Conservation (phyloP, 2,888 invertebrate species). For the Ceriagrion tenellum region DNA sequence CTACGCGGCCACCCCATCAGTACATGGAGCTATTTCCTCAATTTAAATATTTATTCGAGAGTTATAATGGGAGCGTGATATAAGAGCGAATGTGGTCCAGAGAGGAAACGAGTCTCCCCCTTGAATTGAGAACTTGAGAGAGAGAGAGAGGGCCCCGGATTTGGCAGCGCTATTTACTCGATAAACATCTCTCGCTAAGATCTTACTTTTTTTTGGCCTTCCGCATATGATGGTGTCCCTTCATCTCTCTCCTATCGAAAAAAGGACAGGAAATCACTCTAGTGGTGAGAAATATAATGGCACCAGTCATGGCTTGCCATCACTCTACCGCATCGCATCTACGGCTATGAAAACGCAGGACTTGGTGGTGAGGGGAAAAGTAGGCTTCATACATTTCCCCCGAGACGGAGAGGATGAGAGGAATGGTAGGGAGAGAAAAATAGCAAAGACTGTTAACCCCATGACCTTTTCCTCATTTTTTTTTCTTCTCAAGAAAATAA, state of each 20-base stretch:
- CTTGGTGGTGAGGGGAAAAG: background rate
- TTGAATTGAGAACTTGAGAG: background rate
- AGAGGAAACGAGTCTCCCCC: background rate
- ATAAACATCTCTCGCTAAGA: background rate
- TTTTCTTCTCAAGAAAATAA: background rate
- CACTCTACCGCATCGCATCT: background rate
- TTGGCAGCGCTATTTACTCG: background rate
- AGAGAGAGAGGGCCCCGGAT: background rate
- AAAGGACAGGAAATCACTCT: background rate
- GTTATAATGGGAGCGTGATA: background rate
- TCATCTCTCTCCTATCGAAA: background rate
- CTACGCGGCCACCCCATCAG: background rate
- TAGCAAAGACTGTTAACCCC: background rate
- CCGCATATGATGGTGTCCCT: background rate
- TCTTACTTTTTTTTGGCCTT: background rate
- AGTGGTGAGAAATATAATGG: background rate
- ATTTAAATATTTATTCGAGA: constrained; percentile 10
- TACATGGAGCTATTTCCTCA: background rate
- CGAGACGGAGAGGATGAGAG: background rate
- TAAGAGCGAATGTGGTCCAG: background rate
- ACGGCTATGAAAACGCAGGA: background rate
- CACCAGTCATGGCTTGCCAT: background rate
- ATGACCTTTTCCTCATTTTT: background rate
- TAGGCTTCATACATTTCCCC: background rate
- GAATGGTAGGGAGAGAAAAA: background rate